Conservation (phyloP, 2,113 vertebrate genomes). For the Ophthalmolycus amberensis region DNA sequence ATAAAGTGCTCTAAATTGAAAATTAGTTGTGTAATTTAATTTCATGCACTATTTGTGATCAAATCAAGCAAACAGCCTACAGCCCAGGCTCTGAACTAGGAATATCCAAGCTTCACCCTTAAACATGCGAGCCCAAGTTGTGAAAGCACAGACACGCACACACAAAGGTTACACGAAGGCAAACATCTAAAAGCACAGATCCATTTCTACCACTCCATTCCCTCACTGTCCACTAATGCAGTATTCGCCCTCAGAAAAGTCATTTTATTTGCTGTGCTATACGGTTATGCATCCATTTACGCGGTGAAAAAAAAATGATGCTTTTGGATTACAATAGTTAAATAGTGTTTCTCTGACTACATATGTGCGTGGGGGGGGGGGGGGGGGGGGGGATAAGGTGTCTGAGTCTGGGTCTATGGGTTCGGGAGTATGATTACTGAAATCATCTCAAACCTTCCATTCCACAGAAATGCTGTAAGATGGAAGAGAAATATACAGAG, state of each 20-base stretch:
- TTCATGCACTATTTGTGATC: slow-evolving; percentile 77
- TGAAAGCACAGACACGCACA: background rate
- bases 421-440: slow-evolving; percentile 63
- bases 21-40: slow-evolving; percentile 73
- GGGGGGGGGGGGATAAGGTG: background rate
- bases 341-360: slow-evolving; percentile 25
- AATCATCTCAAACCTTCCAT: slow-evolving; percentile 63
- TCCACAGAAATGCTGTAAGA: slow-evolving; percentile 50
- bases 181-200: slow-evolving; percentile 13
- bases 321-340: slow-evolving; percentile 54
- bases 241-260: slow-evolving; percentile 2
- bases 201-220: slow-evolving; percentile 7
- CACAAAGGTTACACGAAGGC: slow-evolving; percentile 2
- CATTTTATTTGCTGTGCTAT: background rate
- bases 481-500: slow-evolving; percentile 20
- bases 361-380: background rate
- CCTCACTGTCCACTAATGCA: slow-evolving; percentile 30
- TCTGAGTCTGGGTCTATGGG: slow-evolving; percentile 17
- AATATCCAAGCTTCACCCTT: slow-evolving; percentile 40
- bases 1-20: slow-evolving; percentile 70
- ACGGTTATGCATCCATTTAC: background rate
- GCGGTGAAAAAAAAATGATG: background rate
- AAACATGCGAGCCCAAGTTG: slow-evolving; percentile 40
- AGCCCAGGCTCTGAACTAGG: slow-evolving; percentile 46
- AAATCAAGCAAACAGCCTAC: slow-evolving; percentile 71